A percentile compares a stretch with the other conserved stretches of the same genome.
These are phyloP conservation scores for Actenoides lindsayi DNA, from an alignment of 2,113 vertebrate genomes.

Conservation along the genomic window DNA sequence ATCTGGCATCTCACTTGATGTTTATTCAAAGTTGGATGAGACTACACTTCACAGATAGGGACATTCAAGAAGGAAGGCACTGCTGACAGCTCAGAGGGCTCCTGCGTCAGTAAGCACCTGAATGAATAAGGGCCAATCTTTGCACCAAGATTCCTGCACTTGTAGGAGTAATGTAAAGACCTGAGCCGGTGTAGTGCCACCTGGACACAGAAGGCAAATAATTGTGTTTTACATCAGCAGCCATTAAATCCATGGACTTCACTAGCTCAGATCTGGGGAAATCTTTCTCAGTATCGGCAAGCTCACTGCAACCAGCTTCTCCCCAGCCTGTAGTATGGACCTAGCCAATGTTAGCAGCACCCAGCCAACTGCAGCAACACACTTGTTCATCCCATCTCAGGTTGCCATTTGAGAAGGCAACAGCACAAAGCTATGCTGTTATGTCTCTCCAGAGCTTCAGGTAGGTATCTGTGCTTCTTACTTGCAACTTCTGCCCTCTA, in stretches of 20 bases:
- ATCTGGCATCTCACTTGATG: background rate
- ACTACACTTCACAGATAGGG: background rate
- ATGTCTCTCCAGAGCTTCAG: background rate
- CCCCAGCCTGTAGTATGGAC: background rate
- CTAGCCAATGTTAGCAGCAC: rapidly evolving
- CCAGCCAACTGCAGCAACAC: background rate
- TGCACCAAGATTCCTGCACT: background rate
- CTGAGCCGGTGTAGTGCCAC: background rate
- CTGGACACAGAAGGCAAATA: background rate
- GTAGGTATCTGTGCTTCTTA: background rate
- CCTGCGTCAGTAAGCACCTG: background rate
- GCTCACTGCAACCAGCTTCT: background rate
- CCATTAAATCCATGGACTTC: background rate
- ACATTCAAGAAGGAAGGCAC: background rate
- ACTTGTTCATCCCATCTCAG: background rate
- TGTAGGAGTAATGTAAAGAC: background rate
- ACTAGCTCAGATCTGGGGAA: background rate
- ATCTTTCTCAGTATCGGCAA: background rate
- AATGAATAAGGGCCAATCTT: background rate
- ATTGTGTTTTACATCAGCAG: background rate
- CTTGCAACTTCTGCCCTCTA: background rate
- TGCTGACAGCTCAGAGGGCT: background rate
- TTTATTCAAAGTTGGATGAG: background rate
- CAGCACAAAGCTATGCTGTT: background rate
- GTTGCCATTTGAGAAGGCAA: background rate